Evolutionary conservation across 2,888 invertebrate genomes (phyloP), one percentile per base, ranked within the genome.

Genomic region (Tyria jacobaeae): DNA sequence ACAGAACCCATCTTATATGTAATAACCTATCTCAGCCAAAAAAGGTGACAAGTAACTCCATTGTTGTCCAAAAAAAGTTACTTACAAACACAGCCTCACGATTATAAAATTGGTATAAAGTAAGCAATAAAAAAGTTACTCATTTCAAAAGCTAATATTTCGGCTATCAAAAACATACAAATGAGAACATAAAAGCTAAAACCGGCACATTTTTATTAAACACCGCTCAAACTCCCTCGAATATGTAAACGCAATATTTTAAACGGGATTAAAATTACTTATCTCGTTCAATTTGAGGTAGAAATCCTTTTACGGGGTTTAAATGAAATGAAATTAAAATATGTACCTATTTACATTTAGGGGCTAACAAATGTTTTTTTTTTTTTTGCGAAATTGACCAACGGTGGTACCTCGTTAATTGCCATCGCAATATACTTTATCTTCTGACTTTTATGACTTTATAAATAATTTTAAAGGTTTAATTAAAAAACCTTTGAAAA

Each of bases 291-390:
- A 66, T 64, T 64, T 62, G 47, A 44, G 34, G 24, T 34, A 48
- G 24, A 55, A 66, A 59, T 54, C 57, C 60, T 57, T 68, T 52
- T 21, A n/a, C 31, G 41, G 54, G 25, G 37, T 57, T 59, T 31
- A 51, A 62, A 59, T 68, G 35, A 58, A 68, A 61, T 44, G 25
- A 51, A 48, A 69, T 66, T 66, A 58, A 66, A 60, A 58, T 66
- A 61, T 60, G 60, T 60, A 49, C 37, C 21, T 52, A 56, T 61
- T 67, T 62, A 57, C 49, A 60, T 59, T 57, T 10, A 58, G 10
- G 47, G 39, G 51, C 24, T 17, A 57, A 52, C 56, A 37, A 62
- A 57, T 64, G 27, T n/a, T 27, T 52, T 62, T 68, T n/a, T 27
- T 52, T 62, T 68, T 68, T 65, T 47, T 35, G 25, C 37, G 21